These are phyloP conservation scores for Peribatodes rhomboidaria DNA, from an alignment of 2,888 invertebrate genomes.

Conservation along the genomic window DNA sequence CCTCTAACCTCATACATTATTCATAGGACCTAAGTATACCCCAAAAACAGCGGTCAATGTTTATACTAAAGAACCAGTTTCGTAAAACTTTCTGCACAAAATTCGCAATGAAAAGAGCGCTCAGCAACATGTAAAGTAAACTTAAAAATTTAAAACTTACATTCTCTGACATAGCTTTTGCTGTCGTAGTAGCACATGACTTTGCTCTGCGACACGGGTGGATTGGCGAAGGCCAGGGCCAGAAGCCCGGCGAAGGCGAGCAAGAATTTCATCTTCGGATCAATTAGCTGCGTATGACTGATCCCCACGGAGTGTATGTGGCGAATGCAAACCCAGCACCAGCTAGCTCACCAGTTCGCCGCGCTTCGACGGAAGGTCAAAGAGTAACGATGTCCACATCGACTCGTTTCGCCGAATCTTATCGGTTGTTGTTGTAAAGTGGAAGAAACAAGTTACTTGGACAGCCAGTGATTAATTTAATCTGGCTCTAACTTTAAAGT, in stretches of 20 bases:
- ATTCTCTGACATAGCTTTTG: conserved; percentile 89
- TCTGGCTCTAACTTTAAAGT: conserved; percentile 1
- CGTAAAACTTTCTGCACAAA: conserved; percentile 4
- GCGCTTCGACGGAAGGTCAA: conserved; percentile 60
- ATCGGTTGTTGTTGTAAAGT: conserved; percentile 55
- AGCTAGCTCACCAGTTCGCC: conserved; percentile 51
- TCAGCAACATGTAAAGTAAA: conserved; percentile 53
- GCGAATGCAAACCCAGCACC: conserved; percentile 67
- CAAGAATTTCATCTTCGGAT: conserved; percentile 65
- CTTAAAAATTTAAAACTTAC: conserved; percentile 76
- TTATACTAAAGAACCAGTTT: conserved; percentile 18
- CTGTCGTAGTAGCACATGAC: conserved; percentile 91
- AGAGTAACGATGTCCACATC: conserved; percentile 66
- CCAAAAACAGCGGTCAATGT: conserved; percentile 39
- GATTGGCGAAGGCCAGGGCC: conserved; percentile 69
- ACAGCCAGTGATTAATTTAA: conserved; percentile 9
- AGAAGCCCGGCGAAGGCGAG: conserved; percentile 65
- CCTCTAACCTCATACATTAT: conserved; percentile 34
- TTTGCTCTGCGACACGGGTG: conserved; percentile 82
- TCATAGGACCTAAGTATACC: conserved; percentile 3
- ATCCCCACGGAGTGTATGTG: conserved; percentile 68
- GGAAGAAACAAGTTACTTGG: conserved; percentile 25
- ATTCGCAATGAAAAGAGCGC: conserved; percentile 52
- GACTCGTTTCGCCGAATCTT: conserved; percentile 59
- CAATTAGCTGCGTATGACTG: conserved; percentile 59